Evolutionary conservation across 2,797 vertebrate genomes (phyloP), one percentile per base, ranked within the genome.

Genomic region (Hydrocynus forskahlii): DNA sequence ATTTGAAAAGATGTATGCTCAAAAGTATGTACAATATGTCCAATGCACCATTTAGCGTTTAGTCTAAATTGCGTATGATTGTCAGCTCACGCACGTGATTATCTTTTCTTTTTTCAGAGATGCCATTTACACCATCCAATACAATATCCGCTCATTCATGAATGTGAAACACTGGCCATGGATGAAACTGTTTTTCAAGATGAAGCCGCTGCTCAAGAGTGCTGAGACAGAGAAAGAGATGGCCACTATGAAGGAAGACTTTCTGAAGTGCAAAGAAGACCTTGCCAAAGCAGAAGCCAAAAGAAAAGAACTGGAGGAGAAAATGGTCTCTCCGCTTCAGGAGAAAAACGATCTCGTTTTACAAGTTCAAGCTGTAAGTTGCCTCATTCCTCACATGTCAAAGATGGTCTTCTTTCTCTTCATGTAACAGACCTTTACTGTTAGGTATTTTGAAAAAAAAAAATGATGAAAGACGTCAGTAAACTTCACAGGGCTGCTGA

Each of bases 161-260:
- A 95, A 93, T 10, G 96, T 97, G 85, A 97, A 97, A 88, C 96
- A 97, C 25, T 97, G 96, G 96, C 96, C 96, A 0, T 97, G 96
- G 96, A 97, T 97, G 96, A 97, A 95, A 86, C 91, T 97, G 5
- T 98, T 94, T 84, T 97, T 96, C 91, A 97, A 98, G 92, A 97
- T 97, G 89, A 97, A 97, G 80, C 96, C 96, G 35, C 91, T 97
- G 29, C 90, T 97, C 67, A 94, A 94, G 92, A 96, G 93, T 48
- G 96, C 96, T 3, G 96, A 97, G 75, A 94, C 96, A 50, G 96
- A 97, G 86, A 97, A 97, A 81, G 96, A 97, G 29, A 93, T 97
- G 92, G 90, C 92, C 76, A 94, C 85, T 82, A 97, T 97, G 95
- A 97, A 97, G 81, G 92, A 97, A 67, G 92, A 93, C 78, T 92